Conservation (phyloP, 2,888 invertebrate genomes). For the Idaea aversata region DNA sequence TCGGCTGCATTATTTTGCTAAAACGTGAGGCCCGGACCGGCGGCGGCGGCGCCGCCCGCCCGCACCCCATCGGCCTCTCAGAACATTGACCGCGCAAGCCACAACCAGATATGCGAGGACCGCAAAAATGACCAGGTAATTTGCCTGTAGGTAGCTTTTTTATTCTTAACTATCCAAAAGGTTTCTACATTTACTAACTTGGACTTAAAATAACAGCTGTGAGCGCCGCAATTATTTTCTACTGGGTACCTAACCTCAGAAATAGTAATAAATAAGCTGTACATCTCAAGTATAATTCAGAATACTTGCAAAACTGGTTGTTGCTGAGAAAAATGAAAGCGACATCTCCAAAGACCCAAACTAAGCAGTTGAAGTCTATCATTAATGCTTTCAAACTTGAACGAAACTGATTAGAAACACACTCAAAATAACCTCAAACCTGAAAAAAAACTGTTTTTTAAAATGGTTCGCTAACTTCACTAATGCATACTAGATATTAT, state of each 20-base stretch:
- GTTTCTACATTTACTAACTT: constrained; percentile 5
- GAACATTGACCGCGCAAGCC: constrained; percentile 64
- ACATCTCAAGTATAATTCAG: constrained; percentile 9
- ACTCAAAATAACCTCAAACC: background rate
- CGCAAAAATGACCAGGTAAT: constrained; percentile 29
- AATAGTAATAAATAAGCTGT: constrained; percentile 3
- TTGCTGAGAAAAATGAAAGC: constrained; percentile 26
- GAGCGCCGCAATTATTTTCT: background rate
- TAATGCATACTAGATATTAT: background rate
- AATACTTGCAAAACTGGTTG: constrained; percentile 23
- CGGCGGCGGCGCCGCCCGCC: constrained; percentile 40
- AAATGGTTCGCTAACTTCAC: background rate
- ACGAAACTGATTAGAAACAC: background rate
- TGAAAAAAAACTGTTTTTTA: background rate
- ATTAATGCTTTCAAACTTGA: constrained; percentile 14
- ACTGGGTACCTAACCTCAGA: background rate
- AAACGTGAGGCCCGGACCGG: constrained; percentile 48
- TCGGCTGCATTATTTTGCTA: constrained; percentile 59
- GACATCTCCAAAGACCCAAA: constrained; percentile 20
- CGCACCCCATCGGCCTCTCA: constrained; percentile 33
- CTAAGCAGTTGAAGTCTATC: constrained; percentile 12
- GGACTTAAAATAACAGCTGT: background rate
- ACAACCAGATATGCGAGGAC: constrained; percentile 32
- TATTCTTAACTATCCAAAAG: constrained; percentile 10
- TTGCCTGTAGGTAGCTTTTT: background rate